Base-by-base conservation (phyloP, 1,140 invertebrate genomes). In the Drosophila rhopaloa region DNA sequence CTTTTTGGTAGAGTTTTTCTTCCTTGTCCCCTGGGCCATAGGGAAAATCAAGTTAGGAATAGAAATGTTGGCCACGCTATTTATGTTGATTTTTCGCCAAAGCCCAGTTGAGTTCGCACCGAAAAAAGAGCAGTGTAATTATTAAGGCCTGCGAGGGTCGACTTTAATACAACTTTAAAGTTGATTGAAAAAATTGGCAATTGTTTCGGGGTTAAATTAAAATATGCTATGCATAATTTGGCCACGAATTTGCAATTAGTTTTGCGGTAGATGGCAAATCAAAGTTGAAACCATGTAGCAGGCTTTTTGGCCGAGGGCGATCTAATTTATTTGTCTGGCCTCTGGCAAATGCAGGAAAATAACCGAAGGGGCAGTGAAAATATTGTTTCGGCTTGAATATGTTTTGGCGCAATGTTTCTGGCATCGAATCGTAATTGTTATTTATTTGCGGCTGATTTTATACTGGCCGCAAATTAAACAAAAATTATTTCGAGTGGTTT, bases 41-140 rank as follows among this genome's bases (percentile, higher is more conserved):
- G 68, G 56, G 58, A 89, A 88, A 88, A 88, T 88, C 83, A 89
- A 88, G 83, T 88, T 88, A 88, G 84, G 75, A 88, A 88, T 88
- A 89, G 84, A 88, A 88, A 88, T 89, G 84, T 88, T 88, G 85
- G 68, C 61, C 84, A 66, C 72, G 73, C 72, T 89, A 90, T 88
- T 88, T 90, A 88, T 88, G 85, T 88, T 90, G 84, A 88, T 88
- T 88, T 88, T 88, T 73, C 55, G 48, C 61, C 65, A 72, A 72
- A 53, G 74, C 73, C 74, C 81, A 59, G 63, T 79, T 48, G 80
- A 83, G 44, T 66, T 40, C 16, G 14, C 16, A 10, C 59, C 40
- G 4, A 43, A 68, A 68, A 68, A 68, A 14, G 38, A 60, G 76
- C 71, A 89, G 75, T 89, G 80, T 82, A 88, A 88, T 89, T 80